A percentile compares a stretch with the other conserved stretches of the same genome.
These are phyloP conservation scores for Rhinoraja longicauda DNA, from an alignment of 2,797 vertebrate genomes.

Conservation along the genomic window DNA sequence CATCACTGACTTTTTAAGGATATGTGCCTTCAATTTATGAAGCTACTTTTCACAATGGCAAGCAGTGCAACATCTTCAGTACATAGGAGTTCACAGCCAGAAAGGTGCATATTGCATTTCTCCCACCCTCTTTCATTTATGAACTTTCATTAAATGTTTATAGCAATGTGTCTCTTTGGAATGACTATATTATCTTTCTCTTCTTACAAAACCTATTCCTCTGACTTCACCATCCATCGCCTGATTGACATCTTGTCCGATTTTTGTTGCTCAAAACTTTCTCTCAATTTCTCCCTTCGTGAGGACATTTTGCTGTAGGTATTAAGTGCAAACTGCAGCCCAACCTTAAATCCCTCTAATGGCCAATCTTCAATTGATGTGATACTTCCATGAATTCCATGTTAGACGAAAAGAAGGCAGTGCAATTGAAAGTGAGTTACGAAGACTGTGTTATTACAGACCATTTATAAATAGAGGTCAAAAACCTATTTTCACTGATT, in stretches of 20 bases:
- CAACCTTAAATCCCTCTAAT: not conserved
- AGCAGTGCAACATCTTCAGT: too few species aligned
- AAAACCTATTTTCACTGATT: not conserved
- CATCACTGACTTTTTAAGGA: too few species aligned
- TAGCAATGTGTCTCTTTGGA: too few species aligned
- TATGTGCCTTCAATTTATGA: too few species aligned
- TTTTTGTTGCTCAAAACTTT: not conserved
- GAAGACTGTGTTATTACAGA: not conserved
- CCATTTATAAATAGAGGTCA: not conserved
- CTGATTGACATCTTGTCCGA: not conserved
- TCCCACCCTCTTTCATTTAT: too few species aligned
- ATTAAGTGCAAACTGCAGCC: not conserved
- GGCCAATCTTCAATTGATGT: not conserved
- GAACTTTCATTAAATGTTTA: too few species aligned
- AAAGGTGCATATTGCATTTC: too few species aligned
- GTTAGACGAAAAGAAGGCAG: not conserved
- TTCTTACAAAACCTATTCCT: not conserved
- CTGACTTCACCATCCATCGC: not conserved
- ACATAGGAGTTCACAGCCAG: too few species aligned
- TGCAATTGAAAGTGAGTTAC: not conserved
- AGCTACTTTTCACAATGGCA: too few species aligned
- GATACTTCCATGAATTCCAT: not conserved
- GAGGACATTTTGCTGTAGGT: not conserved
- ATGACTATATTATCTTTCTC: not conserved
- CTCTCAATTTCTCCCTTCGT: not conserved